These are phyloP conservation scores for Oncorhynchus masou DNA, from an alignment of 2,113 vertebrate species.

Conservation along the genomic window DNA sequence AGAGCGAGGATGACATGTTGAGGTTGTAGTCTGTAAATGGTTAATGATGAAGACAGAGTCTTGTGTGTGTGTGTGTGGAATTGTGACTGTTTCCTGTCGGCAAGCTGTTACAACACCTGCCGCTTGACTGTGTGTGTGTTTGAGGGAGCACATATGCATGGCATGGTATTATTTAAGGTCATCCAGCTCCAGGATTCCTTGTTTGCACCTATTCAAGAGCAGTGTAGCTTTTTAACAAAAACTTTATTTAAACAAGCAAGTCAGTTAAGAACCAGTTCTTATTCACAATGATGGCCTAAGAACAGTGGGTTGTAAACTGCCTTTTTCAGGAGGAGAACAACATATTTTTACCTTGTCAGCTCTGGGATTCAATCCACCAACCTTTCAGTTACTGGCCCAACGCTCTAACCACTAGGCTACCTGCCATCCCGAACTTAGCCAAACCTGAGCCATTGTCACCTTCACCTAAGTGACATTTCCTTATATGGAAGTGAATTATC, in stretches of 20 bases:
- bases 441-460: background rate
- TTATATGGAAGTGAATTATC: background rate
- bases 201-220: background rate
- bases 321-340: too few species aligned
- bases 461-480: background rate
- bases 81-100: conserved; percentile 64
- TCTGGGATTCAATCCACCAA: too few species aligned
- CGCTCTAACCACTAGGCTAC: too few species aligned
- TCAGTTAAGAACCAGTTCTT: too few species aligned
- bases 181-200: background rate
- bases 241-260: too few species aligned
- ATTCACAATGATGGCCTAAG: too few species aligned
- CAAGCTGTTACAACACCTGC: conserved; percentile 67
- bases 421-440: background rate
- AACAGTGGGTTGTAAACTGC: too few species aligned
- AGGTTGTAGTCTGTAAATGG: conserved; percentile 50
- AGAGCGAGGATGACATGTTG: too few species aligned
- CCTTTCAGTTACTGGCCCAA: too few species aligned
- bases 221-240: background rate
- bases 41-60: conserved; percentile 68
- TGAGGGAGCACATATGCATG: too few species aligned
- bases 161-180: conserved; percentile 9
- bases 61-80: conserved; percentile 42
- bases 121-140: conserved; percentile 15
- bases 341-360: too few species aligned